Evolutionary conservation across 2,888 invertebrate species (phyloP).

Genomic region (Nudaria mundana): DNA sequence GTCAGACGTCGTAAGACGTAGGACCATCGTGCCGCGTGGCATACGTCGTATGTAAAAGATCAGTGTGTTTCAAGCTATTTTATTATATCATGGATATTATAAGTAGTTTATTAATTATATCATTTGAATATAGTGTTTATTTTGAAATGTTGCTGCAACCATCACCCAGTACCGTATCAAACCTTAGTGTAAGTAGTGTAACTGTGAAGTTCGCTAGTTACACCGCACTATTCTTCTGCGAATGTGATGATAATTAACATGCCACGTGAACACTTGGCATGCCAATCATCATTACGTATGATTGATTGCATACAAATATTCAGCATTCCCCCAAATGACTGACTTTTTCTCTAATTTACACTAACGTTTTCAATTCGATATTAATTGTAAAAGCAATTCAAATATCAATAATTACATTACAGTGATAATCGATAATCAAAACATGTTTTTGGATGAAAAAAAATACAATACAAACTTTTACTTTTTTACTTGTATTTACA

Average conservation of each 20-base stretch:
- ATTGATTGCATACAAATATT: constrained; percentile 70
- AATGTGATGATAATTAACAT: constrained; percentile 42
- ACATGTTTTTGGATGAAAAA: too few species aligned
- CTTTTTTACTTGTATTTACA: not conserved
- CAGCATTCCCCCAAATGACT: constrained; percentile 71
- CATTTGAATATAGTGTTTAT: too few species aligned
- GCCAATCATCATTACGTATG: constrained; percentile 59
- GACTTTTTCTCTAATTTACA: too few species aligned
- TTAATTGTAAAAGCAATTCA: not conserved
- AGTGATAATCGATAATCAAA: not conserved
- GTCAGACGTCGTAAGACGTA: too few species aligned
- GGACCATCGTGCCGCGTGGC: too few species aligned
- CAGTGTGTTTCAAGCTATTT: too few species aligned
- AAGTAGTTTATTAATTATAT: too few species aligned
- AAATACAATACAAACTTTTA: too few species aligned
- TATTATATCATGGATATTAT: too few species aligned
- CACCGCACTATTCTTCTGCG: constrained; percentile 43
- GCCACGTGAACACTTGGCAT: constrained; percentile 49
- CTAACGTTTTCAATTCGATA: too few species aligned
- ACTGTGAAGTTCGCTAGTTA: constrained; percentile 67
- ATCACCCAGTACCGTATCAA: constrained; percentile 38
- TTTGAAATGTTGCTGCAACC: constrained; percentile 60
- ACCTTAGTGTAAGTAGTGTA: constrained; percentile 61
- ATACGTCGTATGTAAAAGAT: too few species aligned
- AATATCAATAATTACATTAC: too few species aligned